Conservation (phyloP, 2,888 invertebrate species). For the Bembecia ichneumoniformis region DNA sequence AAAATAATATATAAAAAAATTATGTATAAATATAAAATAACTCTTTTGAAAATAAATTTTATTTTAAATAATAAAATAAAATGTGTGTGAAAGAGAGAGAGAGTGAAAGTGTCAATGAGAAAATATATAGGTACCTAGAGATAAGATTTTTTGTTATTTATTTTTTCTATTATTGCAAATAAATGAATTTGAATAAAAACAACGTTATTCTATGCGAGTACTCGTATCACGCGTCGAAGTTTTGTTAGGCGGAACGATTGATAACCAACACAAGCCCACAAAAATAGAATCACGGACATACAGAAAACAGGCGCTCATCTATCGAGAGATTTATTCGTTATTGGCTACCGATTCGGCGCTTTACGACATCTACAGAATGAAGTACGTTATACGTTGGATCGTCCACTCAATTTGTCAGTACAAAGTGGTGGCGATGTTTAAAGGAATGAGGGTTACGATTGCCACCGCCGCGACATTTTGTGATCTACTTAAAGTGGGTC, state of each 20-base stretch:
- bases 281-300: conserved; percentile 62
- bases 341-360: conserved; percentile 45
- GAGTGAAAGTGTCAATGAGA: no score
- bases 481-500: conserved; percentile 16
- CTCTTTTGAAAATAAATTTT: no score
- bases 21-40: no score
- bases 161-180: no score
- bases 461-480: conserved; percentile 22
- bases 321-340: conserved; percentile 61
- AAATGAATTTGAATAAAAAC: no score
- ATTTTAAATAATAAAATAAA: no score
- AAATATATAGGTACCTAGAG: no score
- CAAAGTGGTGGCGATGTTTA: conserved; percentile 7
- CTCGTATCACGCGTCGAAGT: conserved; percentile 26
- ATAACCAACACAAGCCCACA: conserved; percentile 22
- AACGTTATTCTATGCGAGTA: no score
- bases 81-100: no score
- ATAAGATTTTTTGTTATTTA: no score
- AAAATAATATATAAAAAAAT: no score
- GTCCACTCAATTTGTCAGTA: conserved; percentile 31
- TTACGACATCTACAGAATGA: conserved; percentile 39
- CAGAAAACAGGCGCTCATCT: conserved; percentile 64
- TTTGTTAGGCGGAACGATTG: conserved; percentile 47
- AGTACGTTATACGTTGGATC: conserved; percentile 10
- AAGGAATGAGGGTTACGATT: conserved; percentile 15